Base-by-base conservation (phyloP, 2,113 vertebrate genomes). In the Oncorhynchus keta region DNA sequence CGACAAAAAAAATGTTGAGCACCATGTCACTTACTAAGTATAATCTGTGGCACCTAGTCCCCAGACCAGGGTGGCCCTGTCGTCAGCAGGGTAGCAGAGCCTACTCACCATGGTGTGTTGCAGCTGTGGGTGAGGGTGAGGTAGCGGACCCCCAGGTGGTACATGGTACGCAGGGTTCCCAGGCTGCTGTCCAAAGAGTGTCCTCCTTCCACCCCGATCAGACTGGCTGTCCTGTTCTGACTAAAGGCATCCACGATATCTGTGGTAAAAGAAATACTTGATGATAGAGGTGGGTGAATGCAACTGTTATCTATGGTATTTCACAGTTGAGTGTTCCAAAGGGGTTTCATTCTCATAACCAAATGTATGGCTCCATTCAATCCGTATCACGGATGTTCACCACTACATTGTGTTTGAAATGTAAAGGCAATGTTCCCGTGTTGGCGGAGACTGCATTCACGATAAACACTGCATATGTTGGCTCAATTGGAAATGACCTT, bases 161-260 rank as follows among this genome's bases (percentile, higher is more conserved):
- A 97, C 91, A 98, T 93, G 0, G 84, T 86, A 35, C 97, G 94
- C 77, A 99, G 90, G 8, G 95, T 93, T 0, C 89, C 95, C 87
- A 99, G 85, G 85, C 95, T 98, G 93, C 97, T 98, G 93, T 99
- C 97, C 0, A 99, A 93, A 68, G 97, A 97, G 86, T 98, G 97
- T 3, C 97, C 97, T 0, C 97, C 97, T 87, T 98, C 97, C 75
- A 99, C 94, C 0, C 97, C 97, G 0, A 99, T 95, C 79, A 99
- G 90, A 69, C 97, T 96, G 87, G 97, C 97, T 4, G 95, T 95
- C 86, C 90, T 96, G 0, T 89, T 92, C 20, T 75, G 68, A 0
- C 0, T 0, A 81, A 97, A 95, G 11, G 96, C 95, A 0, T 80
- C 0, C 16, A 0, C 1, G 80, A 99, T 91, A 0, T 93, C 97